These are phyloP conservation scores for Meta bourneti DNA, from an alignment of 2,888 invertebrate species.

Conservation along the genomic window DNA sequence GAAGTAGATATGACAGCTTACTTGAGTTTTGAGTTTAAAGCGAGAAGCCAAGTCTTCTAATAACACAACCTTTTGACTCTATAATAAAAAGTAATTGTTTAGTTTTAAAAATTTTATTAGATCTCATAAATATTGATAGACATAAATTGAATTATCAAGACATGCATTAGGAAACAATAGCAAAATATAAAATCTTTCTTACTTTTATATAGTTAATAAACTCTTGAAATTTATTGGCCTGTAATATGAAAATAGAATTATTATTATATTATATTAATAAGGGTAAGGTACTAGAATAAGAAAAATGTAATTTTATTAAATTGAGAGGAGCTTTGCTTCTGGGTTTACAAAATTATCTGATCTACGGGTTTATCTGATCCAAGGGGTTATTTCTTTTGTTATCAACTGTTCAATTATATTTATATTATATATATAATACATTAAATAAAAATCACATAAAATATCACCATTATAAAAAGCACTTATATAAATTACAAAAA, in stretches of 20 bases:
- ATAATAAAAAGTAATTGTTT: slow-evolving; percentile 79
- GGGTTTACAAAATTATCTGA: no score
- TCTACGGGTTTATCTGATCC: no score
- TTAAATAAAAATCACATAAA: no score
- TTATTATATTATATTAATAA: neutral
- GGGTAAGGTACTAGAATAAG: no score
- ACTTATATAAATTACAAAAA: no score
- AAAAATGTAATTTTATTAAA: no score
- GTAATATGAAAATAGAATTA: slow-evolving; percentile 78
- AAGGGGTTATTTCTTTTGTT: no score
- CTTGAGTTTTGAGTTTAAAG: slow-evolving; percentile 92
- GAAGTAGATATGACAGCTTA: neutral
- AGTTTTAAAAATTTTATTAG: neutral
- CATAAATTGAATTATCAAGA: neutral
- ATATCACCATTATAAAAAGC: no score
- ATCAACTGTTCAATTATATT: no score
- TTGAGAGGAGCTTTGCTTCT: no score
- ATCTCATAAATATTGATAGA: neutral
- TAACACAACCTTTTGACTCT: slow-evolving; percentile 93
- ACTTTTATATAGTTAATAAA: slow-evolving; percentile 93
- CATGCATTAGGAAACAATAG: neutral
- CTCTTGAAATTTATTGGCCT: slow-evolving; percentile 87
- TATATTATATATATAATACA: no score
- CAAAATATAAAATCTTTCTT: slow-evolving; percentile 74
- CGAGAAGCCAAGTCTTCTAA: slow-evolving; percentile 95